Base-by-base conservation (phyloP, 64 coral and sea anemone genomes). In the Actinia tenebrosa region DNA sequence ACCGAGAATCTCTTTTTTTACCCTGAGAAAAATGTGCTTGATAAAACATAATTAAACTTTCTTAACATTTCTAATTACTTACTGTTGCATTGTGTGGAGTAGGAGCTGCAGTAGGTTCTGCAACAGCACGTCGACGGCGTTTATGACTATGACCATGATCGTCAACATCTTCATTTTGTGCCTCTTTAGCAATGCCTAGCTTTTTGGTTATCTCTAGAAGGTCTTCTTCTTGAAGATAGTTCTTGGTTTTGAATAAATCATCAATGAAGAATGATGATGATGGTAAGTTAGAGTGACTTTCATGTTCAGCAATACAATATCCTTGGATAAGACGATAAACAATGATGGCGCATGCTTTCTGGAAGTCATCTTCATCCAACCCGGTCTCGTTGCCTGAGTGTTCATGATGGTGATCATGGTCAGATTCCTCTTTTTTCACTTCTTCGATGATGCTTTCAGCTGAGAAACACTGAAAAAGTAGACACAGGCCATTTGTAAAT, bases 281-380 rank as follows among this genome's bases (percentile, higher is more conserved):
- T 71, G 94, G 94, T 10, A 95, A 63, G 4, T 61, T 27, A 0
- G 72, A 44, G 54, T 85, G 20, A 2, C 56, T 80, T 60, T 45
- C 84, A 87, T 91, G 78, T 30, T 89, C 90, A 4, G 82, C 42
- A 85, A 96, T 96, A 18, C 94, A 96, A 26, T 89, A 96, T 18
- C 94, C 94, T 75, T 90, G 88, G 20, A 85, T 59, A 9, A 96
- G 71, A 64, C 91, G 94, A 44, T 80, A 84, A 17, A 96, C 46
- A 84, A 96, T 96, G 54, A 64, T 90, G 1, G 88, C 94, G 90
- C 88, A 93, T 15, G 94, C 94, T 20, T 84, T 89, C 54, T 93
- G 64, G 89, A 96, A 96, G 30, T 93, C 88, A 85, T 92, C 87
- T 69, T 92, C 63, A 63, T 95, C 78, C 47, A 95, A 58, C 15